phyloP scores from a whole-genome alignment of 2,113 vertebrate genomes.

The Trogon melanurus region DNA sequence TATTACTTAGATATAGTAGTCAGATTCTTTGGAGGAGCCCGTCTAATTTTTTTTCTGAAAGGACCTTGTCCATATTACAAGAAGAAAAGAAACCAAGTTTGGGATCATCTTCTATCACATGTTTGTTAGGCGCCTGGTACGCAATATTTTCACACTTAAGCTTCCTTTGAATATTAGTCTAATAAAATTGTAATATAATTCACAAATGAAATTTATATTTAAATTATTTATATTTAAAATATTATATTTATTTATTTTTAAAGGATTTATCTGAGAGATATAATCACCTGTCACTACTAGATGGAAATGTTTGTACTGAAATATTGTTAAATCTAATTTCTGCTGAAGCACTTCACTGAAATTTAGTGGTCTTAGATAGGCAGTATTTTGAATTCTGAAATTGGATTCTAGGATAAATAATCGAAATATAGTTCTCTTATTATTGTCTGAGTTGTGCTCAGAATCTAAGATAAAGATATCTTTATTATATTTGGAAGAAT shows the following conservation, averaged over 20 bases:
- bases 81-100: background rate
- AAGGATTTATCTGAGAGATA: background rate
- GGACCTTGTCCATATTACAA: background rate
- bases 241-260: background rate
- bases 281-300: background rate
- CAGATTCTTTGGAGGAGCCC: background rate
- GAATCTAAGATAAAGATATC: background rate
- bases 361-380: background rate
- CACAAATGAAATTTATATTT: background rate
- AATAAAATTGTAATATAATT: background rate
- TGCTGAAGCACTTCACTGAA: background rate
- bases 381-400: background rate
- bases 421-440: background rate
- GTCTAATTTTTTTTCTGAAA: background rate
- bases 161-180: background rate
- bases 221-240: background rate
- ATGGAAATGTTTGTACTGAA: background rate
- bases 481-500: background rate
- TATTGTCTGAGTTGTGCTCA: background rate
- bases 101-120: background rate
- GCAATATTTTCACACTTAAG: background rate
- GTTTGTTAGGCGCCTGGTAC: background rate
- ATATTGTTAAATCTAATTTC: background rate
- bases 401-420: conserved; percentile 1
- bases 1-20: background rate